A percentile compares a stretch with the other conserved stretches of the same genome.
These are phyloP conservation scores for Calyptommatus sinebrachiatus DNA, from an alignment of 2,113 vertebrate species.

Conservation along the genomic window DNA sequence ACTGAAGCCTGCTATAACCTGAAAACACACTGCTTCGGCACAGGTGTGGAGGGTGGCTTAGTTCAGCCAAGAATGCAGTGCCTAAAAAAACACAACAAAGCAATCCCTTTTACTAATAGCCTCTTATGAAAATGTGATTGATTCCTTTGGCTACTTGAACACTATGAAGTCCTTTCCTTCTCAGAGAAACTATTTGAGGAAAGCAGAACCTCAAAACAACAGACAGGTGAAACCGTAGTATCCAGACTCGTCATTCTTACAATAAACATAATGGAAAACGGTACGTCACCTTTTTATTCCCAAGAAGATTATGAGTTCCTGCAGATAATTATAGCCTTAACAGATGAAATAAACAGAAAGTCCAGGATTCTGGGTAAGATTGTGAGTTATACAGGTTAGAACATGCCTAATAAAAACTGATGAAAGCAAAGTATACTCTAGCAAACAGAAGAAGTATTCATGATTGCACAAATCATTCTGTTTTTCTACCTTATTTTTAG, in stretches of 20 bases:
- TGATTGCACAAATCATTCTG: no score
- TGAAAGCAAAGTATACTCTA: slow-evolving; percentile 31
- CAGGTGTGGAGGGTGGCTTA: no score
- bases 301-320: neutral
- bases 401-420: slow-evolving; percentile 27
- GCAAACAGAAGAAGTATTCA: slow-evolving; percentile 12
- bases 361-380: neutral
- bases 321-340: neutral
- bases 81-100: no score
- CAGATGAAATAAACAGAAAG: neutral
- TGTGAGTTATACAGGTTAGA: slow-evolving; percentile 25
- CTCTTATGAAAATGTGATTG: no score
- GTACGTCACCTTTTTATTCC: neutral
- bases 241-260: neutral
- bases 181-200: neutral
- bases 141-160: no score
- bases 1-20: no score
- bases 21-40: no score
- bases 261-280: neutral
- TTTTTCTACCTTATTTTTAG: no score
- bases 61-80: no score
- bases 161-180: no score
- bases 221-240: slow-evolving; percentile 10
- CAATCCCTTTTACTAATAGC: no score
- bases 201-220: slow-evolving; percentile 24